These are phyloP conservation scores for Syngnathus rostellatus DNA, from an alignment of 2,797 vertebrate species.

Conservation along the genomic window DNA sequence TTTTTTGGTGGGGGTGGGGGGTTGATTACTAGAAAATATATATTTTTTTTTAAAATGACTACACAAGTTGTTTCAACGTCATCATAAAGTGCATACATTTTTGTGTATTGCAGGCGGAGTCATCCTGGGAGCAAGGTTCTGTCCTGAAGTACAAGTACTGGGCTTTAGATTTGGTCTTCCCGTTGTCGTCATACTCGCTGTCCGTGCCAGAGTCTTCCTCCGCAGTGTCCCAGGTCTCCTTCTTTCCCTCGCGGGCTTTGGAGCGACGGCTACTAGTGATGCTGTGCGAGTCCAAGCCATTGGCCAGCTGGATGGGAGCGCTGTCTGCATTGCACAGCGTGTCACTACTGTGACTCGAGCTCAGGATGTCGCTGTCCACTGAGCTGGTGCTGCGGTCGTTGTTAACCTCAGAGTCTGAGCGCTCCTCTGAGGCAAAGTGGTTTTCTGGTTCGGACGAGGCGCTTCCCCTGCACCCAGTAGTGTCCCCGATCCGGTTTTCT, in stretches of 20 bases:
- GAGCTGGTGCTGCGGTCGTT: constrained; percentile 98
- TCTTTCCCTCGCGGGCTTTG: constrained; percentile 95
- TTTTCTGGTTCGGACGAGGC: constrained; percentile 77
- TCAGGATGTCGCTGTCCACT: constrained; percentile 97
- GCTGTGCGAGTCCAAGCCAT: constrained; percentile 93
- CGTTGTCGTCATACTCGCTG: constrained; percentile 95
- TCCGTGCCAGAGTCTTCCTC: constrained; percentile 98
- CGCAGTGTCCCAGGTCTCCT: constrained; percentile 97
- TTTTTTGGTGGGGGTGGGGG: not conserved
- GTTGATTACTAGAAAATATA: not conserved
- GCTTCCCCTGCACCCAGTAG: constrained; percentile 26
- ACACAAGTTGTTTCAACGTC: not conserved
- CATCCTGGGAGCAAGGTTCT: constrained; percentile 78
- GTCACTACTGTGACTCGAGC: constrained; percentile 98
- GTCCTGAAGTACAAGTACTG: constrained; percentile 89
- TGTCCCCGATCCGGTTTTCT: constrained; percentile 78
- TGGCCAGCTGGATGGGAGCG: constrained; percentile 83
- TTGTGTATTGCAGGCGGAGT: constrained; percentile 75
- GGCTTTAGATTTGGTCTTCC: constrained; percentile 82
- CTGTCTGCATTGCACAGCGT: constrained; percentile 94
- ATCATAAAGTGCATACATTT: constrained; percentile 75
- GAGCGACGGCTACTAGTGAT: constrained; percentile 97
- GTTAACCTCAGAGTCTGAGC: constrained; percentile 94
- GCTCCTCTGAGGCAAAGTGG: constrained; percentile 84
- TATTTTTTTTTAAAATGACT: too few species aligned